Evolutionary conservation across 2,113 vertebrate species (phyloP).

Genomic region (Stomatorhinus ivindoensis): DNA sequence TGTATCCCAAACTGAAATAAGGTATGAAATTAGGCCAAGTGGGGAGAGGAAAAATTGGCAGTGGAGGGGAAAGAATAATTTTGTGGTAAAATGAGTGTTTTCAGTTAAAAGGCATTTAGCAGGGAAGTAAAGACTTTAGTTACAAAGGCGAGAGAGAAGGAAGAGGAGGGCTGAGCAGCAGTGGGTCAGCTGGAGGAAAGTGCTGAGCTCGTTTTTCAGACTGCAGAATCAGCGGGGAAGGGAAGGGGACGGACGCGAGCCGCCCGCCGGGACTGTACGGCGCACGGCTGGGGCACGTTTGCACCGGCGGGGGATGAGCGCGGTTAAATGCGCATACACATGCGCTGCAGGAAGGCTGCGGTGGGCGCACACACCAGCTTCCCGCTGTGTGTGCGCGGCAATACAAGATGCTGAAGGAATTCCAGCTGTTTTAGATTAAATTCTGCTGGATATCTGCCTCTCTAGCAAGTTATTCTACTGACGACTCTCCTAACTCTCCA

Average conservation of each 20-base stretch:
- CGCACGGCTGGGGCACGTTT: background rate
- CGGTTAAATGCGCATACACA: background rate
- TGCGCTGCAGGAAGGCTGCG: background rate
- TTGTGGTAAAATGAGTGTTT: constrained; percentile 32
- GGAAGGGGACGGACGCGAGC: background rate
- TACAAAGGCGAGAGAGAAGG: constrained; percentile 29
- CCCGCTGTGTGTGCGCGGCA: constrained; percentile 11
- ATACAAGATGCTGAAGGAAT: constrained; percentile 54
- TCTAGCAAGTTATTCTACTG: constrained; percentile 43
- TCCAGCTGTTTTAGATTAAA: constrained; percentile 68
- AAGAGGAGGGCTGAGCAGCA: background rate
- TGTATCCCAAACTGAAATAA: background rate
- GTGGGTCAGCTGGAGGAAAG: constrained; percentile 33
- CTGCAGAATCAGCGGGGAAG: constrained; percentile 55
- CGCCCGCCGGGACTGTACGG: too few relatives aligned
- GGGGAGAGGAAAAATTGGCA: background rate
- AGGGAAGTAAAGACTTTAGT: constrained; percentile 45
- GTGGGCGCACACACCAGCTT: background rate
- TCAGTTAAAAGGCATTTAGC: constrained; percentile 47
- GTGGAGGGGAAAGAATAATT: constrained; percentile 6
- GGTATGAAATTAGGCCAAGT: constrained; percentile 3
- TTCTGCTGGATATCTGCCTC: constrained; percentile 56
- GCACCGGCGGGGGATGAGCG: background rate
- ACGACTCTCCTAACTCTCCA: constrained; percentile 27
- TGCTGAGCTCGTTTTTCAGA: constrained; percentile 51